Evolutionary conservation across 2,113 vertebrate species (phyloP).

Genomic region (Gymnobelideus leadbeateri): DNA sequence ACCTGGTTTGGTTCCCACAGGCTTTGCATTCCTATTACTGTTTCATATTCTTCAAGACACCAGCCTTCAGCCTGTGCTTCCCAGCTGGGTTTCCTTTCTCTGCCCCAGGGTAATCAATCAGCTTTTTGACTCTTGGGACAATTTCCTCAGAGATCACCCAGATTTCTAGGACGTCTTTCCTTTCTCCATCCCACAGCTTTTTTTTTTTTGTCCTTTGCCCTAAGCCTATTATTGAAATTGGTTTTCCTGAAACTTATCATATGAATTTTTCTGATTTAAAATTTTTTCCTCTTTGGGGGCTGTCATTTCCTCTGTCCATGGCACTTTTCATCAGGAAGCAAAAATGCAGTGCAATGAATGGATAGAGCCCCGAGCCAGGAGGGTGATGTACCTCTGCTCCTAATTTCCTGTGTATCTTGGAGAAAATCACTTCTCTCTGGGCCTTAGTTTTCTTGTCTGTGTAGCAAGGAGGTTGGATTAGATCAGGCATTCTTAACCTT

Average conservation of each 20-base stretch:
- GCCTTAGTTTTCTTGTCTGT: background rate
- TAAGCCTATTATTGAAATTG: background rate
- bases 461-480: background rate
- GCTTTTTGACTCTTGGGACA: background rate
- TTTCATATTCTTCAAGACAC: background rate
- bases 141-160: background rate
- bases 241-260: background rate
- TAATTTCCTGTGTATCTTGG: background rate
- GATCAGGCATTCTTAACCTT: background rate
- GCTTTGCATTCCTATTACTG: background rate
- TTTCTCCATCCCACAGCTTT: background rate
- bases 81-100: slow-evolving; percentile 8
- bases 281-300: background rate
- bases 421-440: background rate
- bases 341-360: background rate
- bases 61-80: background rate
- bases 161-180: background rate
- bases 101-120: background rate
- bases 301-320: background rate
- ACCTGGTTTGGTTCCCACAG: background rate
- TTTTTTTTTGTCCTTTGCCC: background rate
- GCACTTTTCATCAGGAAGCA: background rate
- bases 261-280: background rate
- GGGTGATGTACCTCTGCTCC: background rate
- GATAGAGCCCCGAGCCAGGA: background rate